Base-by-base conservation (phyloP, 2,113 vertebrate species). In the Cryptomyrus ogoouensis region DNA sequence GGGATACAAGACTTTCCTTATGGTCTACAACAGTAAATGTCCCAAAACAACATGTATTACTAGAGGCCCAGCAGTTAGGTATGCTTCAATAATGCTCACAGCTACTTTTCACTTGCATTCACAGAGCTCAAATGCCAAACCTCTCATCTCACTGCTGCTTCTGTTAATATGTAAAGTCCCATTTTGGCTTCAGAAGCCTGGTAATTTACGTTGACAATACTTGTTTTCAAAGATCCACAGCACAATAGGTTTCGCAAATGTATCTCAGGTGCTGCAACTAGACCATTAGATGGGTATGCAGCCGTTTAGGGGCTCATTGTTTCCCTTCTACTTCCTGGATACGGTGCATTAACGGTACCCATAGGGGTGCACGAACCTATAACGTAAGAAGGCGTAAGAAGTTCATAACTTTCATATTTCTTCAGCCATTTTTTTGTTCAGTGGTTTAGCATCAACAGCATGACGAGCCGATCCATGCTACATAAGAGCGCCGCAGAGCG, bases 11-110 rank as follows among this genome's bases (percentile, higher is more conserved):
- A 42, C 5, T 42, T 44, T 42, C n/a, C 35, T 15, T 44, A 46
- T 5, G 31, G 31, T 66, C 39, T 44, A 44, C 13, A n/a, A 47
- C 27, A 44, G 44, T 50, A n/a, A n/a, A 87, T 12, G 89, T 90
- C 88, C 88, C n/a, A 92, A 90, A 91, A 91, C 92, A 24, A 35
- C 31, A 84, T 88, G 90, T 90, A 91, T 90, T 91, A 90, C 91
- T 50, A 27, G 83, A 83, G 42, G 58, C 49, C 86, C 58, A 90
- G 90, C 66, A 66, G 19, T 10, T 1, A 84, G 92, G 90, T 89
- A 66, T 56, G n/a, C 49, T 80, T 77, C 80, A 53, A 47, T 90
- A 83, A 83, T 89, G 50, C 90, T 86, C 90, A 39, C 49, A 62
- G 86, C 83, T 83, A 62, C 91, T 52, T 91, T 91, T 74, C 88